Base-by-base conservation (phyloP, 2,888 invertebrate species). In the Philaethria dido region DNA sequence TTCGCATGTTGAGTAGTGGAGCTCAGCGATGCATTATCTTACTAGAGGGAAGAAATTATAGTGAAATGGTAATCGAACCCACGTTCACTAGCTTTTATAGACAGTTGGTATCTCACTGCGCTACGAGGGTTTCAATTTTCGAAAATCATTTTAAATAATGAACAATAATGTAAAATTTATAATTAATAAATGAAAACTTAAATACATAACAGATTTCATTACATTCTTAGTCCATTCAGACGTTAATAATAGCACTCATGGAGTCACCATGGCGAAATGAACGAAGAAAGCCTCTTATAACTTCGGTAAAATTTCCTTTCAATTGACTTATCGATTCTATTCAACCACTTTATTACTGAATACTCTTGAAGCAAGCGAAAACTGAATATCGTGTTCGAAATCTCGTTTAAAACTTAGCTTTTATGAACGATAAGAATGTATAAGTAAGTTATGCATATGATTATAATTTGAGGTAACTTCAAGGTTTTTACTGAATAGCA, bases 271-370 rank as follows among this genome's bases (percentile, higher is more conserved):
- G 36, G 63, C 61, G 48, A 50, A 62, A 64, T 64, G 64, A 54
- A 61, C 36, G 57, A 67, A 67, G 64, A 67, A 67, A 64, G 63
- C 61, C 64, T 61, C 54, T 64, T 62, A 64, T 44, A 64, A 62
- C 64, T 64, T 69, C 42, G 60, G 33, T 54, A 42, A 64, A 69
- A 67, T 69, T 69, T 69, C 64, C 57, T 67, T 60, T 67, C 69
- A 64, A 67, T 69, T 69, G 67, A 64, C 60, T 69, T 66, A 71
- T 71, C 64, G 69, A 67, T 71, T 71, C 62, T 63, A 65, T 70
- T 68, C 47, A 68, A 69, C 62, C 67, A 57, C 69, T 64, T 44
- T 44, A 57, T 66, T 52, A 63, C 36, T 39, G 59, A 57, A 45
- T 57, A 45, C 62, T 42, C 52, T 52, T 9, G 60, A 55, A 45